Evolutionary conservation across 2,113 vertebrate genomes (phyloP), one percentile per base, ranked within the genome.

Genomic region (Trogon surrucura): DNA sequence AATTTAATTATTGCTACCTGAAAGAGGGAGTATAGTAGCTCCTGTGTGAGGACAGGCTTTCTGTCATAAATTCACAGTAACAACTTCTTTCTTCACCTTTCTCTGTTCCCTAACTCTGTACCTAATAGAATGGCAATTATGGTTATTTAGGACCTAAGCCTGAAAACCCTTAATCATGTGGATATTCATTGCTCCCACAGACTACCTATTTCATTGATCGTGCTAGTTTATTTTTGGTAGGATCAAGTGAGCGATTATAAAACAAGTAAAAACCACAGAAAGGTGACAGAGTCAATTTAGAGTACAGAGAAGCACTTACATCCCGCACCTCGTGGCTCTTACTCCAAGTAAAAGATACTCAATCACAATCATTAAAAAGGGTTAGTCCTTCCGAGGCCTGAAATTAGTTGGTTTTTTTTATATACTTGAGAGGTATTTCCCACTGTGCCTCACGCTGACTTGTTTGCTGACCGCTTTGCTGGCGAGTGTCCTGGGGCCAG

Each of bases 181-280:
- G 80, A 83, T 90, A 94, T 86, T 89, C 90, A 62, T 87, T 94
- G 80, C 86, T 96, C 90, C 92, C 80, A 57, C 6, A 13, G 73
- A 65, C 73, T 84, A 79, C 77, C 78, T 92, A 30, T 72, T 88
- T 96, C 88, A 93, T 89, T 92, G 95, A 87, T 88, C 8, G 45
- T 79, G 77, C 57, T 79, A 54, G 70, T 89, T 92, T 91, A 58
- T 75, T 92, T 94, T 95, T 89, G 82, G 73, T 90, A 72, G 86
- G 86, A 96, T 95, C 92, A 87, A 93, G 57, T 38, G 54, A 92
- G 50, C 17, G 15, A 92, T 92, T 94, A 95, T 77, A 93, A 94
- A 91, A 91, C 78, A 92, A 92, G 78, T 91, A 29, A 85, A 92
- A 95, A 62, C 10, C 66, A 88, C 32, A 77, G 70, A 80, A 89